Conservation (phyloP, 1,140 invertebrate species). For the Drosophila dunni region DNA sequence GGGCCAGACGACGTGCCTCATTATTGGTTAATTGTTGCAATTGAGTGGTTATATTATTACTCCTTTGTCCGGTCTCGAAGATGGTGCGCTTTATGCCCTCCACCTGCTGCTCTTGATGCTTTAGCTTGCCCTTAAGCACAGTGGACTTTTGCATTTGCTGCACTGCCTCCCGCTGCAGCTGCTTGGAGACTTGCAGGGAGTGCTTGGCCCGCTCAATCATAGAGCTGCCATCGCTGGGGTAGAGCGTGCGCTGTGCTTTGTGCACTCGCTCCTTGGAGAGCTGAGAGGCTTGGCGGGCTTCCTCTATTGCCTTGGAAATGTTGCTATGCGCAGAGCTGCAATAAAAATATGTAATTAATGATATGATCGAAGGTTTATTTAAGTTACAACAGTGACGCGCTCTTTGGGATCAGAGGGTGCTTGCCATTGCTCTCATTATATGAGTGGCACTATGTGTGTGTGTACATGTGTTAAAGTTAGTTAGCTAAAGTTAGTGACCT, state of each 20-base stretch:
- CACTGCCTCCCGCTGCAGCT: constrained; percentile 83
- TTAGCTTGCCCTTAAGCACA: constrained; percentile 78
- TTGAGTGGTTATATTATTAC: constrained; percentile 85
- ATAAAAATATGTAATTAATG: neutral
- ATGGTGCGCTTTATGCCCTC: constrained; percentile 85
- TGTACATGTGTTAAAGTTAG: no score
- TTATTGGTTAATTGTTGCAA: constrained; percentile 59
- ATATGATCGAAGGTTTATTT: neutral
- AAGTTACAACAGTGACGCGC: no score
- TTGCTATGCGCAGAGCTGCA: constrained; percentile 91
- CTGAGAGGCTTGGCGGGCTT: constrained; percentile 88
- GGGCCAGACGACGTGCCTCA: constrained; percentile 70
- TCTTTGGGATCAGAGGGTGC: no score
- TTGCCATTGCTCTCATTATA: no score
- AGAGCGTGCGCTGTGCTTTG: constrained; percentile 69
- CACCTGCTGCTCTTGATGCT: constrained; percentile 85
- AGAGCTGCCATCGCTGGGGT: constrained; percentile 84
- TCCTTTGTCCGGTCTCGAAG: constrained; percentile 85
- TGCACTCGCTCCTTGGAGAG: constrained; percentile 86
- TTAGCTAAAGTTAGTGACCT: no score
- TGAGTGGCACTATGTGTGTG: no score
- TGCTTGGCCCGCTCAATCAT: constrained; percentile 85
- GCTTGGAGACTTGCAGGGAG: constrained; percentile 84
- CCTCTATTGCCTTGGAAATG: constrained; percentile 89
- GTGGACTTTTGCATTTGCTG: constrained; percentile 85